Conservation (phyloP, 2,888 invertebrate genomes). For the Oxytorus armatus region DNA sequence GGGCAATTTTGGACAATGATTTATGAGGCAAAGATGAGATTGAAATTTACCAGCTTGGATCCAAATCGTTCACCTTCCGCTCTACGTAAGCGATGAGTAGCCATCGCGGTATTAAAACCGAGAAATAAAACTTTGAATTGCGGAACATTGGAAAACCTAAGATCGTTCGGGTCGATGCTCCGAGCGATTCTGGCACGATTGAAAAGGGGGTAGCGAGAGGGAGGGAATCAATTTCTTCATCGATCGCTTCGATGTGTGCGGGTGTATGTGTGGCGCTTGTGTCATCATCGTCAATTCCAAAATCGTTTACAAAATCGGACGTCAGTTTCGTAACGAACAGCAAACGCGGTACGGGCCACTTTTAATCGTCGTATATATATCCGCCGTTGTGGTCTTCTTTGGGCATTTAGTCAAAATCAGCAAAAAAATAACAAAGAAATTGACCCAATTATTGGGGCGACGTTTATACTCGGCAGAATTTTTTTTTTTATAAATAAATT, state of each 20-base stretch:
- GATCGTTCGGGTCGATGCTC: conserved; percentile 56
- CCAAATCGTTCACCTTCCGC: too few relatives aligned
- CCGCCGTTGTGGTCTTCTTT: conserved; percentile 13
- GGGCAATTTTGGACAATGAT: too few relatives aligned
- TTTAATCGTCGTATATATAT: neutral
- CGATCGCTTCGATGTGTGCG: conserved; percentile 44
- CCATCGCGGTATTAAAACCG: neutral
- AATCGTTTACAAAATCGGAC: conserved; percentile 77
- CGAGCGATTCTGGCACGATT: conserved; percentile 19
- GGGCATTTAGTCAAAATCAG: conserved; percentile 26
- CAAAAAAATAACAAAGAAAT: conserved; percentile 13
- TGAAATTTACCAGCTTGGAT: too few relatives aligned
- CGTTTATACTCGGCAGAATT: neutral
- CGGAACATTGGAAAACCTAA: conserved; percentile 30
- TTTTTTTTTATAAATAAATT: neutral
- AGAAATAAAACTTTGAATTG: conserved; percentile 11
- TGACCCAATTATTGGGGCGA: neutral
- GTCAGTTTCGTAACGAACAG: conserved; percentile 69
- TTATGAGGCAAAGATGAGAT: too few relatives aligned
- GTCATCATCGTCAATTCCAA: conserved; percentile 77
- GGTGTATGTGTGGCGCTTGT: conserved; percentile 57
- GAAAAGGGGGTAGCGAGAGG: neutral
- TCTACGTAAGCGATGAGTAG: too few relatives aligned
- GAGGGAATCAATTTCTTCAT: conserved; percentile 49
- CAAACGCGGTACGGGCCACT: neutral